Percentiles rank a stretch among this genome's conserved stretches.
phyloP scores from a whole-genome alignment of 1,140 invertebrate species.

The Conus betulinus region DNA sequence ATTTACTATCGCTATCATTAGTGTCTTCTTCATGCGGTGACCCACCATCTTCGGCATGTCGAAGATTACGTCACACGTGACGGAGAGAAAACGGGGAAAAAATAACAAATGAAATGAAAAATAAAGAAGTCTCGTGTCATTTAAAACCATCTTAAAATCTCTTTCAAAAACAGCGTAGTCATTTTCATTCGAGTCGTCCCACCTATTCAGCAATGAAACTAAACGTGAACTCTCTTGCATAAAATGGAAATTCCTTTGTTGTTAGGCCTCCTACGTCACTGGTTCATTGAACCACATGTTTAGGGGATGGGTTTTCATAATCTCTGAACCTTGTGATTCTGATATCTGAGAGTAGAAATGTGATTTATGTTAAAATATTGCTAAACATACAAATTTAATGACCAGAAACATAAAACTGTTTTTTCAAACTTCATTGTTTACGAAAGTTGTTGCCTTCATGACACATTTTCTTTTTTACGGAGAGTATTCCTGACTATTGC shows the following conservation, averaged over 20 bases:
- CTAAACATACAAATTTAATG: not conserved
- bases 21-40: too few relatives aligned
- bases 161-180: too few relatives aligned
- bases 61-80: too few relatives aligned
- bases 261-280: not conserved
- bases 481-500: not conserved
- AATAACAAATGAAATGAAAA: too few relatives aligned
- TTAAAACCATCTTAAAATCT: too few relatives aligned
- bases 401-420: not conserved
- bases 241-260: not conserved
- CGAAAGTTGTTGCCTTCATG: not conserved
- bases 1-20: too few relatives aligned
- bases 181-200: too few relatives aligned
- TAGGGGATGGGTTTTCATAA: not conserved
- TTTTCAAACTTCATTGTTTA: not conserved
- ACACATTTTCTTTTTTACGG: not conserved
- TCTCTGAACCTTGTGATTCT: not conserved
- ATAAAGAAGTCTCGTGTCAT: too few relatives aligned
- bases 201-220: not conserved
- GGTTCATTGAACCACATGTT: not conserved
- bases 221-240: not conserved
- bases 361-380: not conserved
- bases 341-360: not conserved
- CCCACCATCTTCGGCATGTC: too few relatives aligned
- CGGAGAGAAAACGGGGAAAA: too few relatives aligned